Evolutionary conservation across 2,888 invertebrate genomes (phyloP), one percentile per base, ranked within the genome.

Genomic region (Oithona nana): DNA sequence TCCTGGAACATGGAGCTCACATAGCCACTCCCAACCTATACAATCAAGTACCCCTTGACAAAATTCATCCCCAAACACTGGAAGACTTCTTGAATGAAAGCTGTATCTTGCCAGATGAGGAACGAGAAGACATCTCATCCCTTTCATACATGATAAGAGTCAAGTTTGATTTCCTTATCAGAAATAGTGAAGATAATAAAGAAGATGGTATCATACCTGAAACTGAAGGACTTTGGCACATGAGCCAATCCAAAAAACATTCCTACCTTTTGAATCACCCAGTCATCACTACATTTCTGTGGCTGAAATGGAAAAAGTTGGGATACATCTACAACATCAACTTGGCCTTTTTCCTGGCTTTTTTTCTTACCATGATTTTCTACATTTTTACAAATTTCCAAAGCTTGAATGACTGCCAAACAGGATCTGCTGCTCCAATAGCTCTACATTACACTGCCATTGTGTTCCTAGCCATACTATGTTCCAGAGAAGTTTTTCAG

Each of bases 281-380:
- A 1, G 58, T 67, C 11, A 63, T 66, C 50, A 61, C 65, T 54
- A 67, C 66, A 50, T 88, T 87, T 68, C 73, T 88, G 3, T 83
- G 83, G 68, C 75, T 88, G 64, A 88, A 88, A 71, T 88, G 87
- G 86, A 81, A 83, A 71, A 77, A 82, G 64, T 81, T 88, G 65
- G n/a, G n/a, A n/a, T 78, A 80, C 66, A 76, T 85, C 31, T 84
- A 86, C 69, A 83, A 80, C 66, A 75, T 80, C 1, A 87, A 87
- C 69, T 79, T 87, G 31, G 72, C 80, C 1, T 80, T 85, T 67
- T 88, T 86, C 71, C 72, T 82, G 0, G 70, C 82, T 0, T 81
- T 86, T 68, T 83, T 83, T 72, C 66, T 81, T 11, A 77, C 82
- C 57, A 74, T 88, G 63, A 81, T 84, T 39, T 70, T 77, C 1